Base-by-base conservation (phyloP, 1,140 invertebrate species). In the Apocrypta bakeri region DNA sequence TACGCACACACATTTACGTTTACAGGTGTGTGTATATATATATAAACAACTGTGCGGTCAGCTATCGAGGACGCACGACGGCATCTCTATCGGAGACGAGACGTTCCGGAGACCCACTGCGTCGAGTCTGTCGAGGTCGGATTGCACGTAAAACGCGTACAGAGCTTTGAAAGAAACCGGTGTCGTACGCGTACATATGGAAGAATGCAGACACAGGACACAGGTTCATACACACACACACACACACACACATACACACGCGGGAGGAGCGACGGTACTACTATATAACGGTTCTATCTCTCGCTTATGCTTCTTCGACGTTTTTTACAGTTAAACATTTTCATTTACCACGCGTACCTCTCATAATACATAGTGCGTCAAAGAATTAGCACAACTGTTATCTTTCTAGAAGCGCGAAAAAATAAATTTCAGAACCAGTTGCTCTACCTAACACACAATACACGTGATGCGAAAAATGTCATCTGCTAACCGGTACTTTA, bases 111-210 rank as follows among this genome's bases (percentile, higher is more conserved):
- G 68, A 69, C 68, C 68, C 29, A 69, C 12, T 69, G 68, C 29
- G 29, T 11, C 69, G 8, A 9, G 64, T 42, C 69, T n/a, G n/a
- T 11, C 31, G 69, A 21, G 69, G 37, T 72, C 37, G 24, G 3
- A 17, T 56, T 40, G 21, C 24, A 40, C n/a, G 69, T 37, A 40
- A 33, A 42, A 8, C 24, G 25, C n/a, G 69, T 37, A 40, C 21
- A 42, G 69, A 71, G 31, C 69, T 37, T 72, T 72, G 42, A 37
- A 21, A 69, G 21, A 21, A 69, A 31, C 68, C 33, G 69, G 8
- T 42, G 69, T 72, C 37, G 69, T 72, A 37, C 25, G 63, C 21
- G 63, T n/a, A 21, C n/a, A 4, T 56, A 56, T 21, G 14, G 21
- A 17, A 48, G 42, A 48, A 48, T 48, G 42, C 42, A 48, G 42